Conservation (phyloP, 2,113 vertebrate genomes). For the Micromys minutus region DNA sequence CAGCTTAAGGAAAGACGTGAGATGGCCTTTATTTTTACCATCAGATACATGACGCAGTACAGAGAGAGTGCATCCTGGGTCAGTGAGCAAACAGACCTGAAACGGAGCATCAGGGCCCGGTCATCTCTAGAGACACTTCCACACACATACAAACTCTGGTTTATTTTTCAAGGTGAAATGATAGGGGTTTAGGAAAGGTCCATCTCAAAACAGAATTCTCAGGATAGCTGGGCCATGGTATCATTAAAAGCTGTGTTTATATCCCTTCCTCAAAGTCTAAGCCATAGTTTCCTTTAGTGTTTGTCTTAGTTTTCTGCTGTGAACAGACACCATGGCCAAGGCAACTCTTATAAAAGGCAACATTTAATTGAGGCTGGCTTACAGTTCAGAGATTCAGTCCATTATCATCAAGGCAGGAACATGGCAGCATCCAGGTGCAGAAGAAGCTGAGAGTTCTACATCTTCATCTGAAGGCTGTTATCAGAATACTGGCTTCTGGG, state of each 20-base stretch:
- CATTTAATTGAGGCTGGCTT: too few species aligned
- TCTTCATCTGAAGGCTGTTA: too few species aligned
- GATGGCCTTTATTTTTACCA: background rate
- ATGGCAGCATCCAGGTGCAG: too few species aligned
- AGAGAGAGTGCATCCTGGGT: background rate
- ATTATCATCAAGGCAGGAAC: too few species aligned
- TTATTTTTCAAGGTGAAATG: slow-evolving; percentile 9
- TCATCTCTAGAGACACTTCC: background rate
- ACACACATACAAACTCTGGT: background rate
- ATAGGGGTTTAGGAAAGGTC: background rate
- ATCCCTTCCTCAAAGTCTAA: background rate
- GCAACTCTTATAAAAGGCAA: too few species aligned
- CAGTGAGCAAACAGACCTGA: background rate
- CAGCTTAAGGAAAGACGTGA: background rate
- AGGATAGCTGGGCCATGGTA: background rate
- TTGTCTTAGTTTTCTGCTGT: background rate
- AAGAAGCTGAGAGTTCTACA: too few species aligned
- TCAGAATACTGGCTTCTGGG: too few species aligned
- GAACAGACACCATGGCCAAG: too few species aligned
- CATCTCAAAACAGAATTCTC: background rate
- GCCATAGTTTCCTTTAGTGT: background rate
- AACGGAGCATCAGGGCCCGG: background rate
- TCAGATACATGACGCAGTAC: background rate
- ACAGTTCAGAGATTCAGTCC: too few species aligned
- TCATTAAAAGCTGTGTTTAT: background rate